A percentile compares a stretch with the other conserved stretches of the same genome.
phyloP scores from a whole-genome alignment of 2,113 vertebrate species.

The Pachypanchax playfairii region DNA sequence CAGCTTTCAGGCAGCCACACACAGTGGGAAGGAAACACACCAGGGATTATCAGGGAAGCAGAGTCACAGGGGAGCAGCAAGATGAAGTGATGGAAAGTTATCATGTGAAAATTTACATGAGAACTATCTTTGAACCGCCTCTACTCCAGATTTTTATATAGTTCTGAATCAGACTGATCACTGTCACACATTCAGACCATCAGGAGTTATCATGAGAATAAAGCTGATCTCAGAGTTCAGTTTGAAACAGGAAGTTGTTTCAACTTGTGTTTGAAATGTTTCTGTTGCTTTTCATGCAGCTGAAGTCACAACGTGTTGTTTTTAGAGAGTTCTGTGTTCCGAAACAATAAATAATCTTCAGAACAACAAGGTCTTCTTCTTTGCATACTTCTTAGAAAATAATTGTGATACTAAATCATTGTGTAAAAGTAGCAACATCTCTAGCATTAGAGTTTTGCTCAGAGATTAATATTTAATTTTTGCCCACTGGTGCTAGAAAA shows the following conservation, averaged over 20 bases:
- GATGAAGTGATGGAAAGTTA: conserved; percentile 10
- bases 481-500: not conserved
- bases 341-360: too few species aligned
- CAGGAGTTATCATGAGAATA: too few species aligned
- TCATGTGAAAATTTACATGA: conserved; percentile 14
- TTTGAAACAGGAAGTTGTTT: too few species aligned
- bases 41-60: conserved; percentile 26
- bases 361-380: too few species aligned
- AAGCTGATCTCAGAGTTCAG: too few species aligned
- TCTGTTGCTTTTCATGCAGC: too few species aligned
- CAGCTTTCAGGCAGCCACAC: conserved; percentile 25
- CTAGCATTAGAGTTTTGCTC: not conserved
- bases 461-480: not conserved
- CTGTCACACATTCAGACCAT: too few species aligned
- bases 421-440: not conserved
- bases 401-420: not conserved
- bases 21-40: conserved; percentile 21
- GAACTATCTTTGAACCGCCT: conserved; percentile 7
- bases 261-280: too few species aligned
- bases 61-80: conserved; percentile 15
- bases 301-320: too few species aligned
- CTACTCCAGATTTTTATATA: too few species aligned
- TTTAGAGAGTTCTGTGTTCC: too few species aligned
- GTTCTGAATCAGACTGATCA: too few species aligned
- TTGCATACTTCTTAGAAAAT: not conserved